phyloP scores from a whole-genome alignment of 1,140 invertebrate species.

The Bombus huntii region DNA sequence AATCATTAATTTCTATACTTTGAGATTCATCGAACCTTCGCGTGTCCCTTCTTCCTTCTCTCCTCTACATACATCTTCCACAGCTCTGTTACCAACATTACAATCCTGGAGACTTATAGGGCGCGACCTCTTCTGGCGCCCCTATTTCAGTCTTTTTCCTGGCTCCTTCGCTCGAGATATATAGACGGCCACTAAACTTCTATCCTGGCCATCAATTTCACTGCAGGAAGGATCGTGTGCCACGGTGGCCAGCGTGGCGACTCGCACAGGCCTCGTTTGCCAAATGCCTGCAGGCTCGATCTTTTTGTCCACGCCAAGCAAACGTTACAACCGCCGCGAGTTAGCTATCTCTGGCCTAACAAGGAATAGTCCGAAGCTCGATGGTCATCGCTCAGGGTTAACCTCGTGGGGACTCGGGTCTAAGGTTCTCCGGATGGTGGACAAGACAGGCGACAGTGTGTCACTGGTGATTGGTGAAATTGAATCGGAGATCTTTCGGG shows the following conservation, averaged over 20 bases:
- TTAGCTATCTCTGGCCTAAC: conserved; percentile 53
- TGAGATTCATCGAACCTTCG: conserved; percentile 30
- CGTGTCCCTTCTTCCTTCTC: too few species aligned
- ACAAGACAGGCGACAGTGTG: conserved; percentile 8
- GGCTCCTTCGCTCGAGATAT: conserved; percentile 65
- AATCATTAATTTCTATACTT: background rate
- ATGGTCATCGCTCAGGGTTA: conserved; percentile 57
- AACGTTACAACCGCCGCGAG: background rate
- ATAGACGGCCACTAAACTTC: conserved; percentile 72
- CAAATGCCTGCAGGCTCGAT: conserved; percentile 58
- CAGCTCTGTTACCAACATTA: conserved; percentile 54
- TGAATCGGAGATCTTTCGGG: background rate
- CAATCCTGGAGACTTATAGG: conserved; percentile 57
- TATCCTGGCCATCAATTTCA: conserved; percentile 73
- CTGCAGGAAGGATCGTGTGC: conserved; percentile 65
- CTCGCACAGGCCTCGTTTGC: conserved; percentile 54
- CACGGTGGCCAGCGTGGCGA: conserved; percentile 45
- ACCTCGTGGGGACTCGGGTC: conserved; percentile 43
- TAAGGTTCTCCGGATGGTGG: conserved; percentile 17
- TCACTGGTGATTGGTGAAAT: conserved; percentile 6
- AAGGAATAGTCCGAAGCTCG: conserved; percentile 48
- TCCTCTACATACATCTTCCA: too few species aligned
- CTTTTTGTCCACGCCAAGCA: conserved; percentile 58
- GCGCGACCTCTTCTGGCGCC: conserved; percentile 41
- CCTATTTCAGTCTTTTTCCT: conserved; percentile 43